These are phyloP conservation scores for Trichogramma dendrolimi DNA, from an alignment of 2,888 invertebrate species.

Conservation along the genomic window DNA sequence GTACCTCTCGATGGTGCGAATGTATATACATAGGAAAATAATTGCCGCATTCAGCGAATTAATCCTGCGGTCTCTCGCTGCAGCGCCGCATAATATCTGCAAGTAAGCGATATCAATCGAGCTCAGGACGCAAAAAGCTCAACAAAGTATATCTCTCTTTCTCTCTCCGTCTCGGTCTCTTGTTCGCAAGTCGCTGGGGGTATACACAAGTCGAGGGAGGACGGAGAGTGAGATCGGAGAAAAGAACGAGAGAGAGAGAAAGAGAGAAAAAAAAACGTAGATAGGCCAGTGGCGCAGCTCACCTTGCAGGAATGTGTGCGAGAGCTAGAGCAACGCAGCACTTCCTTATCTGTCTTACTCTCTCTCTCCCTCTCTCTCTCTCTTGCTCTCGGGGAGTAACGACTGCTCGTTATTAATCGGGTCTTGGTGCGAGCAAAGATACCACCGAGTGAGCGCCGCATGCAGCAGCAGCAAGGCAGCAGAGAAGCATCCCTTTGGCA, in stretches of 20 bases:
- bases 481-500: conserved; percentile 20
- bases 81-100: too few species aligned
- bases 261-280: conserved; percentile 8
- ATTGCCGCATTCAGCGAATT: too few species aligned
- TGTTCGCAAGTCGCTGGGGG: too few species aligned
- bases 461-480: conserved; percentile 8
- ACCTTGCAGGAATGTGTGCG: conserved; percentile 1
- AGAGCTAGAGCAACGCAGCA: conserved; percentile 12
- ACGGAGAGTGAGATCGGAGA: conserved; percentile 5
- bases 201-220: background rate
- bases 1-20: too few species aligned
- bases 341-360: background rate
- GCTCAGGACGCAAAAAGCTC: too few species aligned
- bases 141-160: too few species aligned
- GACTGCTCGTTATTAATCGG: conserved; percentile 50
- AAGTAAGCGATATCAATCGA: too few species aligned
- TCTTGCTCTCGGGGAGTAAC: conserved; percentile 34
- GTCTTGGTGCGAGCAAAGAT: conserved; percentile 37
- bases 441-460: conserved; percentile 14
- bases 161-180: too few species aligned
- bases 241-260: conserved; percentile 6
- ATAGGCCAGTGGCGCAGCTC: too few species aligned
- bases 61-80: too few species aligned
- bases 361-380: conserved; percentile 9
- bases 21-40: too few species aligned